Conservation (phyloP, 2,113 vertebrate species). For the Odobenus rosmarus region DNA sequence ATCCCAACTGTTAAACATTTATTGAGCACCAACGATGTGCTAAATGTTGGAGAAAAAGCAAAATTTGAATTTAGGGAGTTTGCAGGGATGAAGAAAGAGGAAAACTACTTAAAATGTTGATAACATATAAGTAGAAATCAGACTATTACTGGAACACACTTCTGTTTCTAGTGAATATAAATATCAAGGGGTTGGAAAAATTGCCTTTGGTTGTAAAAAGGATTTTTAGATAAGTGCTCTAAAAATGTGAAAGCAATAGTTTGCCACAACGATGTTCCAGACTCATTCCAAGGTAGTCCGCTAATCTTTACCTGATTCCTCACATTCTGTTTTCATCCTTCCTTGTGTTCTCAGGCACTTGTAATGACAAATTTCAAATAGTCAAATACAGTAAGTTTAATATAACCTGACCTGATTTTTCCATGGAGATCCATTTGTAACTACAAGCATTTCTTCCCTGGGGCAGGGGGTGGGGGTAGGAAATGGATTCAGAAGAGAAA, state of each 20-base stretch:
- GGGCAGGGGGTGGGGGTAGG: not conserved
- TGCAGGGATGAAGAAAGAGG: not conserved
- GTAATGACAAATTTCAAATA: conserved; percentile 1
- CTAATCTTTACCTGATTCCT: not conserved
- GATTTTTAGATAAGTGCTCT: not conserved
- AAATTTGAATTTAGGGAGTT: conserved; percentile 41
- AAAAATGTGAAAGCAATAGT: not conserved
- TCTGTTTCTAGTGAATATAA: not conserved
- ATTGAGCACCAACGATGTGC: conserved; percentile 70
- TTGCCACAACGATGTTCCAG: not conserved
- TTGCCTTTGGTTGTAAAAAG: conserved; percentile 6
- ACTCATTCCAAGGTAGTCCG: not conserved
- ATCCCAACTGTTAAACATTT: conserved; percentile 68
- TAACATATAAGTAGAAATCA: conserved; percentile 50
- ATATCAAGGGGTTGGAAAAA: conserved; percentile 20
- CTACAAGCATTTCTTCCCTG: not conserved
- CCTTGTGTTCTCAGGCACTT: not conserved
- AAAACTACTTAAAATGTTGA: conserved; percentile 31
- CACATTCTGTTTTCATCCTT: not conserved
- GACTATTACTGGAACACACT: not conserved
- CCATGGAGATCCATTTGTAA: not conserved
- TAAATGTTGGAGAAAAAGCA: conserved; percentile 38
- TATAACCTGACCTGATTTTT: not conserved
- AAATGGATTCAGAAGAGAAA: not conserved
- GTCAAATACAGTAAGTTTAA: not conserved